Percentiles rank a stretch among this genome's conserved stretches.
Conservation (phyloP, 2,113 vertebrate species). For the Nothocercus julius region DNA sequence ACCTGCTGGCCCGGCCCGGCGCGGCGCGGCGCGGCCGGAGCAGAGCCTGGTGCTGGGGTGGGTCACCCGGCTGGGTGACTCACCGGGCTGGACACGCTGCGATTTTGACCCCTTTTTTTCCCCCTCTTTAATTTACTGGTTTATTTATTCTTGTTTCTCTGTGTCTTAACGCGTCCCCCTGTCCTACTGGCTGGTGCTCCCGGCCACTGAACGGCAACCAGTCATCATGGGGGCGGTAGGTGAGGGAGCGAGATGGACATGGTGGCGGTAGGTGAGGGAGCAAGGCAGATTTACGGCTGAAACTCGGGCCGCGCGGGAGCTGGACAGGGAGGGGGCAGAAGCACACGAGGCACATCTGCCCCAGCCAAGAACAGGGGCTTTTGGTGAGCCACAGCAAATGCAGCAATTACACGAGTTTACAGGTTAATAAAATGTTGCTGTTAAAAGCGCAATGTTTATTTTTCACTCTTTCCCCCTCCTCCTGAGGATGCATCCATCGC, state of each 20-base stretch:
- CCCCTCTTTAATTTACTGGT: no score
- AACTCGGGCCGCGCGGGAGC: background rate
- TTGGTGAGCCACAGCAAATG: background rate
- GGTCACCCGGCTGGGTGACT: background rate
- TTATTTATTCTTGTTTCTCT: background rate
- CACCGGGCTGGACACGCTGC: background rate
- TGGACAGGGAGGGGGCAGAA: background rate
- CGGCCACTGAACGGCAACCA: background rate
- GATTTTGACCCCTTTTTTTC: no score
- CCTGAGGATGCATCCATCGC: background rate
- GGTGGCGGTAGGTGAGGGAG: background rate
- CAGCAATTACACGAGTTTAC: background rate
- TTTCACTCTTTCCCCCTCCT: background rate
- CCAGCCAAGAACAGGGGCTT: fast-evolving
- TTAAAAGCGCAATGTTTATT: fast-evolving
- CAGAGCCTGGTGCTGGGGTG: background rate
- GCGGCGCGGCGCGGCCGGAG: background rate
- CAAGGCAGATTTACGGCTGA: background rate
- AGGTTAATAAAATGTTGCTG: background rate
- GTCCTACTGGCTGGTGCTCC: background rate
- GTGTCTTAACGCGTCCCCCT: background rate
- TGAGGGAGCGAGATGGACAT: background rate
- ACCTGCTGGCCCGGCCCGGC: background rate
- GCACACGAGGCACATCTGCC: background rate
- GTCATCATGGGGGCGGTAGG: background rate